Evolutionary conservation across 2,113 vertebrate genomes (phyloP).

Genomic region (Cyrtonyx montezumae): DNA sequence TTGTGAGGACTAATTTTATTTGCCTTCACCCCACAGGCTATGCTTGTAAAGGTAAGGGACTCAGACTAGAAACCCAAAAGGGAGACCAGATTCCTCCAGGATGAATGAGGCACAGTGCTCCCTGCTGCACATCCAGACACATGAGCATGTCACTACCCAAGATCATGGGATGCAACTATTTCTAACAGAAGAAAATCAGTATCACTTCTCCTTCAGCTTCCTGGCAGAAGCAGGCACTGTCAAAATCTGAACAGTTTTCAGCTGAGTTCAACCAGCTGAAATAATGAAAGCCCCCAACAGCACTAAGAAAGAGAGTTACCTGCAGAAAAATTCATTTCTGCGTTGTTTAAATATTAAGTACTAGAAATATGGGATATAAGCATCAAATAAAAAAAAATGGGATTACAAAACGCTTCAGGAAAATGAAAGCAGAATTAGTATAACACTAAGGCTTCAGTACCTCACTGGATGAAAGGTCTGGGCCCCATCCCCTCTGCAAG

Average conservation of each 20-base stretch:
- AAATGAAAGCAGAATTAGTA: neutral
- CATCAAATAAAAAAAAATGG: neutral
- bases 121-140: neutral
- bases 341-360: neutral
- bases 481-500: neutral
- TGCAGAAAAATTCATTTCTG: neutral
- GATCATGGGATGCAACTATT: neutral
- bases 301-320: neutral
- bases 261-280: neutral
- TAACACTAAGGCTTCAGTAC: neutral
- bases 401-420: neutral
- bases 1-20: neutral
- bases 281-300: neutral
- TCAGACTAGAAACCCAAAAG: neutral
- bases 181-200: neutral
- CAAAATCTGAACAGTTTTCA: neutral
- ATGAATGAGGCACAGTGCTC: neutral
- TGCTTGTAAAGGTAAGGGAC: too few relatives aligned
- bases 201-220: neutral
- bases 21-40: neutral
- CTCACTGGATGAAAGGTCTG: neutral
- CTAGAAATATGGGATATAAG: neutral
- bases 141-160: neutral
- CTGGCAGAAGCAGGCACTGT: neutral
- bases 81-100: neutral